Base-by-base conservation (phyloP, 2,888 invertebrate genomes). In the Pharmacophagus antenor region DNA sequence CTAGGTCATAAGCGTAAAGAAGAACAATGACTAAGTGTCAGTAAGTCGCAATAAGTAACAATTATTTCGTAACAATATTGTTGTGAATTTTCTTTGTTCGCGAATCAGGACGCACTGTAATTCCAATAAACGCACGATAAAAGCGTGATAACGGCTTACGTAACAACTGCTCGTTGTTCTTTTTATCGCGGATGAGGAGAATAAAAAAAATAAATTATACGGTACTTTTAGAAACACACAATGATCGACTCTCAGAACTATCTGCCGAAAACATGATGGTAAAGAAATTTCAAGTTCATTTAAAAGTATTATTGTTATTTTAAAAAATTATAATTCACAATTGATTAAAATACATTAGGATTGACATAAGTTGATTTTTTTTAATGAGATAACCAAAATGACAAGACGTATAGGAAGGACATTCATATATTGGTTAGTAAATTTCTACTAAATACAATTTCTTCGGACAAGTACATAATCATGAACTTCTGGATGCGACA, bases 101-200 rank as follows among this genome's bases (percentile, higher is more conserved):
- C 59, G 48, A 52, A 62, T 56, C 70, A 67, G 69, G 67, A 69
- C 64, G 67, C 62, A 63, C 63, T 65, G 65, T 64, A 70, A 63
- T 66, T 62, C 61, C 63, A 69, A 67, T 68, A 69, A 67, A 61
- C 50, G 44, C 20, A 18, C 53, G 68, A 71, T 70, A 70, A 66
- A 56, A 52, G 17, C 12, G n/a, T 20, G 42, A 61, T 56, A 61
- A 61, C 56, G 56, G 51, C 52, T 56, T 51, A 47, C 56, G 56
- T 53, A 60, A 77, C 77, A 70, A 72, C 72, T n/a, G 67, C 77
- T 76, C 61, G 44, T 74, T 21, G 22, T 58, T 49, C 42, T 59
- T 44, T 41, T 49, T 53, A 23, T 31, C 10, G 48, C n/a, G 1
- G 48, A 15, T 15, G 25, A 4, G 23, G n/a, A 7, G n/a, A 22